phyloP scores from a whole-genome alignment of 2,113 vertebrate genomes.

The Ceyx margarethae region DNA sequence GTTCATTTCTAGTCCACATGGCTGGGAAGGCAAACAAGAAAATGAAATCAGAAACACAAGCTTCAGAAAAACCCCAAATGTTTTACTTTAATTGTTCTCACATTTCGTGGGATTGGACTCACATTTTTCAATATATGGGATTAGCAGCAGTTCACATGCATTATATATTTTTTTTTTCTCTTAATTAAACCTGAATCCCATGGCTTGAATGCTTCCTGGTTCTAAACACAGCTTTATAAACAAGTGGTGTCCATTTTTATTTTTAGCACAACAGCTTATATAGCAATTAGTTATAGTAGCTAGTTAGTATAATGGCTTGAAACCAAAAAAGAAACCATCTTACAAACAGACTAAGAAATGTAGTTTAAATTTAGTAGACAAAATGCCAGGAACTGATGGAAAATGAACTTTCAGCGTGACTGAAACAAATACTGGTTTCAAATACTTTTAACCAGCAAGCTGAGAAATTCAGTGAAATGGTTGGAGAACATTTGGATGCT shows the following conservation, averaged over 20 bases:
- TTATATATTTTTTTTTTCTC: background rate
- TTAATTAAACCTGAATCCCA: background rate
- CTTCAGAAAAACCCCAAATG: background rate
- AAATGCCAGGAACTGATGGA: background rate
- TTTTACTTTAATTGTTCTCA: conserved; percentile 4
- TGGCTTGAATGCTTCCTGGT: background rate
- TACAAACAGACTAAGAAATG: background rate
- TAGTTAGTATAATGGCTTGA: background rate
- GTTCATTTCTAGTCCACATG: background rate
- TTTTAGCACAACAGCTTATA: background rate
- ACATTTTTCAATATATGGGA: background rate
- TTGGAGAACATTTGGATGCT: background rate
- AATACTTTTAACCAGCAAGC: background rate
- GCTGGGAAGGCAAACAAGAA: background rate
- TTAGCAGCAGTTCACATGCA: background rate
- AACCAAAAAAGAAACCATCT: background rate
- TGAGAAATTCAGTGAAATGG: background rate
- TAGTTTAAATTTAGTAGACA: background rate
- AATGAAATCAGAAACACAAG: background rate
- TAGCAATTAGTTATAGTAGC: background rate
- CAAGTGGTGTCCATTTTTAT: background rate
- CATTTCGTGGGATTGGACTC: background rate
- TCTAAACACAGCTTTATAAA: background rate
- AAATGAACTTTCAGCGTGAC: background rate
- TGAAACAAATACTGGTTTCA: background rate